These are phyloP conservation scores for Apolygus lucorum DNA, from an alignment of 1,140 invertebrate genomes.

Conservation along the genomic window DNA sequence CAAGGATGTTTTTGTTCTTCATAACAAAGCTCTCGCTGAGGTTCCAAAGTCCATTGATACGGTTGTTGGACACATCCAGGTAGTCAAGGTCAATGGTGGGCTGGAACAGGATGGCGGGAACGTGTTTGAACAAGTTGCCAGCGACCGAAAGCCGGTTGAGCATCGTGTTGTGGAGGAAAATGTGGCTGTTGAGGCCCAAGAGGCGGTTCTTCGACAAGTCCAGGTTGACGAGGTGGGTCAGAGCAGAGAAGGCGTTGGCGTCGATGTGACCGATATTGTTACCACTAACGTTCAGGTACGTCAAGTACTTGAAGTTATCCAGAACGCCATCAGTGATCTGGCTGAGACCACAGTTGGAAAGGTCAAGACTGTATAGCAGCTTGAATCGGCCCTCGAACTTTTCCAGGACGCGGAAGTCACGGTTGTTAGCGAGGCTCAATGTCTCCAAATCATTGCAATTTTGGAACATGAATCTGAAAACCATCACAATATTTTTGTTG, in stretches of 20 bases:
- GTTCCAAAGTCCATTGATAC: slow-evolving; percentile 53
- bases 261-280: slow-evolving; percentile 40
- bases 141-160: slow-evolving; percentile 57
- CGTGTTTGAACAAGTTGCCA: slow-evolving; percentile 54
- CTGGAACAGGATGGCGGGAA: slow-evolving; percentile 57
- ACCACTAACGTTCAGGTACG: slow-evolving; percentile 51
- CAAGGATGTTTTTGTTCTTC: slow-evolving; percentile 46
- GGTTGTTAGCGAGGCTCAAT: slow-evolving; percentile 56
- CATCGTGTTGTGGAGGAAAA: slow-evolving; percentile 52
- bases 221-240: slow-evolving; percentile 50
- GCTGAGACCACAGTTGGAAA: slow-evolving; percentile 55
- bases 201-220: slow-evolving; percentile 61
- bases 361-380: slow-evolving; percentile 52
- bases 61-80: slow-evolving; percentile 56
- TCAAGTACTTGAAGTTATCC: slow-evolving; percentile 54
- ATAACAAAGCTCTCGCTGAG: slow-evolving; percentile 42
- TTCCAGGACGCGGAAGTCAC: slow-evolving; percentile 49
- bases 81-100: slow-evolving; percentile 45
- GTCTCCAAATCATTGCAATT: slow-evolving; percentile 56
- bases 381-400: slow-evolving; percentile 48
- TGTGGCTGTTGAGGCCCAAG: slow-evolving; percentile 44
- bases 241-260: slow-evolving; percentile 41
- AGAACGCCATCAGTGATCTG: slow-evolving; percentile 51
- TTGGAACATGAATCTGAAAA: slow-evolving; percentile 46
- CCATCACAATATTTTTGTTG: too few species aligned